Percentiles rank a stretch among this genome's conserved stretches.
Conservation (phyloP, 2,113 vertebrate species). For the Nothoprocta perdicaria region DNA sequence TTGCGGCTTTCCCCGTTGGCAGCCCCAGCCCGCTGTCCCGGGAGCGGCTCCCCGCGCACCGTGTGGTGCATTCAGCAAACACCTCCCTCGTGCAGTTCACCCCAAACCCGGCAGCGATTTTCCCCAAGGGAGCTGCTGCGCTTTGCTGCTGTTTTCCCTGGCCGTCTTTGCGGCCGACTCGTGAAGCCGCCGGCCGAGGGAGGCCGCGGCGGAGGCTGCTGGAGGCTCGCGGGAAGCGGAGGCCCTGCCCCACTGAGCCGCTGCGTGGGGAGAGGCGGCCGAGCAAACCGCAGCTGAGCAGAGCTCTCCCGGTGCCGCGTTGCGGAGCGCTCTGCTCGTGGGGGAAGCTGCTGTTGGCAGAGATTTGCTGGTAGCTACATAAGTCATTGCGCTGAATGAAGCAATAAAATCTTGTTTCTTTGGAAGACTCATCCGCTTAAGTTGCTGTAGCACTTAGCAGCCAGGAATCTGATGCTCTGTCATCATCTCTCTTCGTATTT, state of each 20-base stretch:
- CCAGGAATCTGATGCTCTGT: constrained; percentile 8
- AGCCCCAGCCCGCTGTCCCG: neutral
- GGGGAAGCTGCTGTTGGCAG: constrained; percentile 6
- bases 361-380: neutral
- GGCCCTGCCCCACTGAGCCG: neutral
- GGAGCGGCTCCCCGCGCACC: neutral
- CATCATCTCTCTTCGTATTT: constrained; percentile 9
- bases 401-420: neutral
- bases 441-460: neutral
- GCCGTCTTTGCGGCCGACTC: neutral
- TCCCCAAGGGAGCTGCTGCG: neutral
- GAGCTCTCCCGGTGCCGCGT: neutral
- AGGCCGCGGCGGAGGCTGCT: neutral
- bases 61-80: neutral
- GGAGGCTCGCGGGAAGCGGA: neutral
- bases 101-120: too few relatives aligned
- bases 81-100: too few relatives aligned
- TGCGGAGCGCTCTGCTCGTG: neutral
- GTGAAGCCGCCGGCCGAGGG: neutral
- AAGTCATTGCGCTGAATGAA: neutral
- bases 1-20: neutral
- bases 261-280: neutral
- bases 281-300: neutral
- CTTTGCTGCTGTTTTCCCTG: neutral
- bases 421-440: neutral